Conservation (phyloP, 30 jellyfish, hydroid and myxozoan species). For the Clytia hemisphaerica region DNA sequence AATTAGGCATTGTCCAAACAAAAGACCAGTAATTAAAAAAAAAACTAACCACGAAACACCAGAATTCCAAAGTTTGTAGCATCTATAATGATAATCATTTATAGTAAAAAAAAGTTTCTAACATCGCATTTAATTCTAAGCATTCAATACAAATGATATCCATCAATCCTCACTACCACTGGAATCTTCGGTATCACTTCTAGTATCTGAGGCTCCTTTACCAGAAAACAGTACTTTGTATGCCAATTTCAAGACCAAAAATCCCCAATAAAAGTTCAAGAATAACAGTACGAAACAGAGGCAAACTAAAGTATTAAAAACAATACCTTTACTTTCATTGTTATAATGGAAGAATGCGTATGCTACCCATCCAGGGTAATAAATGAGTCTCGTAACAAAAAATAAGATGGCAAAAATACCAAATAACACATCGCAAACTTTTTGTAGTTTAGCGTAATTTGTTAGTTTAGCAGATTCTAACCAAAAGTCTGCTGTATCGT, state of each 20-base stretch:
- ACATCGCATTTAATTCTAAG: no score
- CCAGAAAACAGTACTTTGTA: conserved; percentile 9
- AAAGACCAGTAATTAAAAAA: no score
- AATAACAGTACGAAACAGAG: conserved; percentile 19
- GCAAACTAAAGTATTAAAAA: conserved; percentile 6
- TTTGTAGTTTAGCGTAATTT: conserved; percentile 74
- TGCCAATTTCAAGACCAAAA: not conserved
- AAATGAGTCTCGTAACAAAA: conserved; percentile 47
- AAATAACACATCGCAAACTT: conserved; percentile 59
- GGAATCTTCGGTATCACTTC: conserved; percentile 15
- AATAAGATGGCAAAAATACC: conserved; percentile 73
- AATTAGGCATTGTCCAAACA: no score
- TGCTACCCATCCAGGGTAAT: conserved; percentile 64
- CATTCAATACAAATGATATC: no score
- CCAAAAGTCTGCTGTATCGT: conserved; percentile 90
- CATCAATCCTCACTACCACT: conserved; percentile 3
- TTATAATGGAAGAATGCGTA: conserved; percentile 9
- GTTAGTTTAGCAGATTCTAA: conserved; percentile 96
- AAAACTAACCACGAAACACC: no score
- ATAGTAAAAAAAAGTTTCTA: no score
- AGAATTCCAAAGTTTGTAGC: no score
- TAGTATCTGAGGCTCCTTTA: conserved; percentile 10
- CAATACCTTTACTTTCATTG: not conserved
- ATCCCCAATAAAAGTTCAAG: conserved; percentile 30
- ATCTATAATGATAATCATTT: no score